These are phyloP conservation scores for Trypoxylus dichotomus DNA, from an alignment of 1,140 invertebrate genomes.

Conservation along the genomic window DNA sequence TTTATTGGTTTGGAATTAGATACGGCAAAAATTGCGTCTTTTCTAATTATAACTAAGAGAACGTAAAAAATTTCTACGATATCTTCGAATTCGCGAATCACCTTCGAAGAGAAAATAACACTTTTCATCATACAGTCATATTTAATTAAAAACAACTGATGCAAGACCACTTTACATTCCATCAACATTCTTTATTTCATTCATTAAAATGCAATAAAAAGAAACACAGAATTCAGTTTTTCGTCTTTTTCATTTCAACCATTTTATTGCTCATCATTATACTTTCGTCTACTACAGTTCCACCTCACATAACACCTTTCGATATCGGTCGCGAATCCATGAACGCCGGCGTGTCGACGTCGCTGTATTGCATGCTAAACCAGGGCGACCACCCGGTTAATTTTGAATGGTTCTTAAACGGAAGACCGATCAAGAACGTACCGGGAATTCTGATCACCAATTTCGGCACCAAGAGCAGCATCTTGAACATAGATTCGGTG, in stretches of 20 bases:
- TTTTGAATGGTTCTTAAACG: conserved; percentile 71
- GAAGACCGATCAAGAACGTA: conserved; percentile 47
- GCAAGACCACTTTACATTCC: not conserved
- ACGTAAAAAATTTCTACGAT: too few relatives aligned
- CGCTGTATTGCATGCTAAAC: conserved; percentile 71
- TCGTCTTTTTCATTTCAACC: not conserved
- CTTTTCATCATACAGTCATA: not conserved
- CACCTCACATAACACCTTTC: conserved; percentile 58
- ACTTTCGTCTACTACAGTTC: conserved; percentile 47
- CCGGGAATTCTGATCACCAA: conserved; percentile 50
- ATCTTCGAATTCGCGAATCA: too few relatives aligned
- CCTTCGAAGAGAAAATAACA: too few relatives aligned
- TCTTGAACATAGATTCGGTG: conserved; percentile 63
- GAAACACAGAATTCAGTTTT: not conserved
- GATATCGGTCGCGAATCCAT: conserved; percentile 62
- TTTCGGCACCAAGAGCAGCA: conserved; percentile 59
- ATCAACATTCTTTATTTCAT: not conserved
- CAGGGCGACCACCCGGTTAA: conserved; percentile 76
- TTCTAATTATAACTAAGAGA: too few relatives aligned
- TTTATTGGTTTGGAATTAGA: too few relatives aligned
- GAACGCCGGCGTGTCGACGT: conserved; percentile 71
- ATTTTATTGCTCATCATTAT: too few relatives aligned
- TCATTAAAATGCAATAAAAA: too few relatives aligned
- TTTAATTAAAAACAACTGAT: not conserved
- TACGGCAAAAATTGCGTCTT: too few relatives aligned